Evolutionary conservation across 2,888 invertebrate species (phyloP).

Genomic region (Hermaeophaga mercurialis): DNA sequence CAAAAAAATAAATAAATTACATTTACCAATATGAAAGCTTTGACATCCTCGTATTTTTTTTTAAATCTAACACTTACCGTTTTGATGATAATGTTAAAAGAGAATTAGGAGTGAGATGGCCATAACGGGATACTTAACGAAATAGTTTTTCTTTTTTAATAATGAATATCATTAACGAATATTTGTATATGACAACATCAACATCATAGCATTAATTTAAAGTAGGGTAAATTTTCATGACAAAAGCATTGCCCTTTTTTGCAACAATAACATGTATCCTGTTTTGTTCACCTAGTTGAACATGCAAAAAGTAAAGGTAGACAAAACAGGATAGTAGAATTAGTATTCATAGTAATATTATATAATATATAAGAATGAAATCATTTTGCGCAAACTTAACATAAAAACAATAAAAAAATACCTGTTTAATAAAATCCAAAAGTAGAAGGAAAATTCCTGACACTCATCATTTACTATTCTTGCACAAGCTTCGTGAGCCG

Average conservation of each 20-base stretch:
- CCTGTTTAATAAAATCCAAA: neutral
- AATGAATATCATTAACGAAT: neutral
- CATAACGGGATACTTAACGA: neutral
- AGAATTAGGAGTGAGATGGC: neutral
- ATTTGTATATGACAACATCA: neutral
- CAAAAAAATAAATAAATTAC: no score
- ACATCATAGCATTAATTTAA: neutral
- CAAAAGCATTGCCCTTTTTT: neutral
- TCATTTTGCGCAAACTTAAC: neutral
- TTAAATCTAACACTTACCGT: no score
- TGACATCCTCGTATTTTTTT: no score
- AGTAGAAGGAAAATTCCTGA: neutral
- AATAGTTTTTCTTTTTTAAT: neutral
- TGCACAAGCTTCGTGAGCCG: conserved; percentile 33
- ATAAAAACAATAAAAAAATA: neutral
- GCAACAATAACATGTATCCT: neutral
- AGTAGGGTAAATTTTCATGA: neutral
- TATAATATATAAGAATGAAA: neutral
- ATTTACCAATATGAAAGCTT: no score
- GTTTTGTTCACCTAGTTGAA: neutral
- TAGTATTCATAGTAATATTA: neutral
- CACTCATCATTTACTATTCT: conserved; percentile 19
- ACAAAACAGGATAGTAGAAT: no score
- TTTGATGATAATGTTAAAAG: no score
- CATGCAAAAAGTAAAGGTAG: no score